Conservation (phyloP, 2,888 invertebrate species). For the Macroteleia sp. region DNA sequence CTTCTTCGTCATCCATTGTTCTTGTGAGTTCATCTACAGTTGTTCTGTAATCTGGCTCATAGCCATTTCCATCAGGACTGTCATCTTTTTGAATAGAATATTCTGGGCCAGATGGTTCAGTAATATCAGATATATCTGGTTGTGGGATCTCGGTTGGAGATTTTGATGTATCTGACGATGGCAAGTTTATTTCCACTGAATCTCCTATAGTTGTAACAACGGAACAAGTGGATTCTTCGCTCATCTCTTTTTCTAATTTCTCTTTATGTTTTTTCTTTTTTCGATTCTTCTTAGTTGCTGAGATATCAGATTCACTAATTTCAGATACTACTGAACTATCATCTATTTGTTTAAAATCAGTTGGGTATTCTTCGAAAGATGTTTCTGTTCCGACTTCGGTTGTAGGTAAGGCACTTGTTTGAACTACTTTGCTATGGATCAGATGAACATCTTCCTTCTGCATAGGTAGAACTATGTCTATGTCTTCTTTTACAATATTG, state of each 20-base stretch:
- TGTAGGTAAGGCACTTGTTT: constrained; percentile 71
- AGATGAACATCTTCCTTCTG: constrained; percentile 70
- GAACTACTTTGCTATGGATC: constrained; percentile 74
- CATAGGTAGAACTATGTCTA: constrained; percentile 76
- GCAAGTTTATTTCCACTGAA: constrained; percentile 85
- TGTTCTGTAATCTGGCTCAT: constrained; percentile 89
- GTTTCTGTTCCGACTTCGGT: constrained; percentile 70
- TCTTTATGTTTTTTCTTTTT: constrained; percentile 76
- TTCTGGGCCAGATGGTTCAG: constrained; percentile 66
- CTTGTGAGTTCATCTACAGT: constrained; percentile 85
- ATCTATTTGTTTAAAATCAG: constrained; percentile 75
- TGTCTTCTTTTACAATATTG: constrained; percentile 74
- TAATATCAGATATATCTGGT: constrained; percentile 75
- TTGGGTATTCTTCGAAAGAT: constrained; percentile 39
- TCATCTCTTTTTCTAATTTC: constrained; percentile 60
- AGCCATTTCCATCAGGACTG: constrained; percentile 86
- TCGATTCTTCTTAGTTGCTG: constrained; percentile 65
- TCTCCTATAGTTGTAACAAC: constrained; percentile 85
- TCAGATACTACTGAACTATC: constrained; percentile 63
- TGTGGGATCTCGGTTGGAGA: constrained; percentile 84
- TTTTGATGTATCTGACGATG: constrained; percentile 85
- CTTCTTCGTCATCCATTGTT: constrained; percentile 79
- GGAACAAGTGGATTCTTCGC: constrained; percentile 70
- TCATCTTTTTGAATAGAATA: constrained; percentile 77
- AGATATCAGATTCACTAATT: constrained; percentile 68